These are phyloP conservation scores for Marasmarcha lunaedactyla DNA, from an alignment of 2,888 invertebrate species.

Conservation along the genomic window DNA sequence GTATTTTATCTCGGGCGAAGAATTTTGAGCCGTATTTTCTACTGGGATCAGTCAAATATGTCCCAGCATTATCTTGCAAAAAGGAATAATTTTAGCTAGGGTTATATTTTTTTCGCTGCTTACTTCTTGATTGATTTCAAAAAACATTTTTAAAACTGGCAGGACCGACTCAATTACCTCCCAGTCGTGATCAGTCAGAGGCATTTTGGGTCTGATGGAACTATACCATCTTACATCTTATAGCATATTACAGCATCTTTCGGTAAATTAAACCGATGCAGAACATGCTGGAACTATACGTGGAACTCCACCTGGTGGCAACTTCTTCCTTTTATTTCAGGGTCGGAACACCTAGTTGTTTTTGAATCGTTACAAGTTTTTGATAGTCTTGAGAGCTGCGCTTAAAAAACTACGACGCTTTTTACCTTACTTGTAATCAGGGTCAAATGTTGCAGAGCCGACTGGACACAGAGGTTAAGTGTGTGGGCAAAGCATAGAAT, in stretches of 20 bases:
- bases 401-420: constrained; percentile 15
- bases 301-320: constrained; percentile 18
- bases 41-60: not conserved
- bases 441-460: no score
- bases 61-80: constrained; percentile 10
- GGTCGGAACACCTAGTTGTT: constrained; percentile 11
- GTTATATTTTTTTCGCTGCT: constrained; percentile 15
- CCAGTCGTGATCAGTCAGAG: constrained; percentile 13
- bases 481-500: no score
- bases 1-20: not conserved
- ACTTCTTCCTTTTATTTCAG: constrained; percentile 21
- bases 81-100: constrained; percentile 14
- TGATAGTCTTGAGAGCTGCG: constrained; percentile 9
- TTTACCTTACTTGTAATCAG: no score
- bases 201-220: constrained; percentile 13
- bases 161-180: constrained; percentile 6
- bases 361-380: constrained; percentile 14
- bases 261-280: constrained; percentile 9
- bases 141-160: constrained; percentile 13
- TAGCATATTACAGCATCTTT: constrained; percentile 17
- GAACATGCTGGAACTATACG: constrained; percentile 19
- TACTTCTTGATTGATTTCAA: constrained; percentile 16
- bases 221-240: constrained; percentile 16
- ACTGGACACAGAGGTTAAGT: no score
- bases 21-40: not conserved